Evolutionary conservation across 1,140 invertebrate species (phyloP).

Genomic region (Magallana ariakensis): DNA sequence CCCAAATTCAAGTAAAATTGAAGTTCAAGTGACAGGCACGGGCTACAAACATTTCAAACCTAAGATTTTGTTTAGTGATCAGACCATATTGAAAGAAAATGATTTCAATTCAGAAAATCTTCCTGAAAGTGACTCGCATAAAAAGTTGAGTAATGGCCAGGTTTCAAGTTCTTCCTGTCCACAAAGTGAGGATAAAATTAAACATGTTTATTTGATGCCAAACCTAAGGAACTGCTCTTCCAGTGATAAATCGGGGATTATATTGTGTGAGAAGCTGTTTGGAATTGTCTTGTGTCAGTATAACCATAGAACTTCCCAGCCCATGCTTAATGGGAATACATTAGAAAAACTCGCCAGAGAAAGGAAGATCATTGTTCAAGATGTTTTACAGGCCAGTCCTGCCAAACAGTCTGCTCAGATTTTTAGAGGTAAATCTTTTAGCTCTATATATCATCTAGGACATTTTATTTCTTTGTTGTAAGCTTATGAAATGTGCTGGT

Average conservation of each 20-base stretch:
- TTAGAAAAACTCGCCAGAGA: conserved; percentile 47
- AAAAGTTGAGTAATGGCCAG: conserved; percentile 22
- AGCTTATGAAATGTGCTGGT: too few species aligned
- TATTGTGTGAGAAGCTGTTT: conserved; percentile 65
- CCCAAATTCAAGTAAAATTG: conserved; percentile 42
- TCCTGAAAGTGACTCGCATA: conserved; percentile 3
- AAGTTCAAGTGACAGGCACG: conserved; percentile 40
- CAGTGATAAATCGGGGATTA: conserved; percentile 56
- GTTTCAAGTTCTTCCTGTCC: conserved; percentile 21
- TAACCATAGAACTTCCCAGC: conserved; percentile 52
- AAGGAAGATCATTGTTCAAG: conserved; percentile 64
- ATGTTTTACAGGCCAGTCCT: conserved; percentile 58
- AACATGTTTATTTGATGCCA: conserved; percentile 62
- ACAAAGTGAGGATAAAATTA: conserved; percentile 56
- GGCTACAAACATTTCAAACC: conserved; percentile 44
- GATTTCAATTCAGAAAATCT: conserved; percentile 33
- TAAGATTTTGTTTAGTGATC: conserved; percentile 45
- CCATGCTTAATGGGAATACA: conserved; percentile 40
- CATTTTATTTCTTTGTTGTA: background rate
- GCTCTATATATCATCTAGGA: background rate
- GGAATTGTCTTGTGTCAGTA: conserved; percentile 66
- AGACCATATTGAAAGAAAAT: conserved; percentile 48
- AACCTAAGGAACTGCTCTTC: conserved; percentile 56
- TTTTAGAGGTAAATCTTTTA: conserved; percentile 60
- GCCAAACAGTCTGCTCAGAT: conserved; percentile 61